phyloP scores from a whole-genome alignment of 2,113 vertebrate genomes.

The Monopterus albus region DNA sequence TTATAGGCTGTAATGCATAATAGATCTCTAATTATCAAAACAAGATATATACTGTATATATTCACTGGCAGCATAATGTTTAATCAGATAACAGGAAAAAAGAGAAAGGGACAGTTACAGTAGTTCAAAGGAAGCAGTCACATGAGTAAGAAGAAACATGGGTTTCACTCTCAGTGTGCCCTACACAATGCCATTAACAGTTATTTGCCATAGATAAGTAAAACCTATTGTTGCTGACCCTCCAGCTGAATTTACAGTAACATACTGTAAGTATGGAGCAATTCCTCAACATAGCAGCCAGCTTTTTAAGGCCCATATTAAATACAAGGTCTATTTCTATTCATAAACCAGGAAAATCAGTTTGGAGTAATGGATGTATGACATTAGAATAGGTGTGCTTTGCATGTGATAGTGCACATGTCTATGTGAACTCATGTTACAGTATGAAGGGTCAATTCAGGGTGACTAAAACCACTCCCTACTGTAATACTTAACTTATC shows the following conservation, averaged over 20 bases:
- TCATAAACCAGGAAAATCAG: background rate
- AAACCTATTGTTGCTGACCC: background rate
- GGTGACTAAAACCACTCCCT: background rate
- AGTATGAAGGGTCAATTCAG: background rate
- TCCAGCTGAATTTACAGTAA: too few species aligned
- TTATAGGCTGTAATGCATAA: too few species aligned
- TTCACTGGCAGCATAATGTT: background rate
- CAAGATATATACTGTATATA: too few species aligned
- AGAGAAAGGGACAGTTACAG: background rate
- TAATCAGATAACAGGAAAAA: conserved; percentile 12
- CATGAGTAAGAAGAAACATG: background rate
- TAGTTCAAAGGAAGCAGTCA: background rate
- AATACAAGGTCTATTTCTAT: conserved; percentile 8
- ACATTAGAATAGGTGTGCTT: background rate
- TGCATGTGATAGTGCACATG: background rate
- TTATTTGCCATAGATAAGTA: background rate
- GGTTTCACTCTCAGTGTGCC: conserved; percentile 4
- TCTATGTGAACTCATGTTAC: background rate
- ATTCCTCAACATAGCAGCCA: background rate
- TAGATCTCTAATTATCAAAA: too few species aligned
- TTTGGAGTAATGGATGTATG: conserved; percentile 18
- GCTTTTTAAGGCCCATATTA: background rate
- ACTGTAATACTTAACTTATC: background rate
- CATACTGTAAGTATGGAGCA: too few species aligned
- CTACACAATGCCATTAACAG: background rate